Conservation (phyloP, 2,888 invertebrate species). For the Lucinisca nassula region DNA sequence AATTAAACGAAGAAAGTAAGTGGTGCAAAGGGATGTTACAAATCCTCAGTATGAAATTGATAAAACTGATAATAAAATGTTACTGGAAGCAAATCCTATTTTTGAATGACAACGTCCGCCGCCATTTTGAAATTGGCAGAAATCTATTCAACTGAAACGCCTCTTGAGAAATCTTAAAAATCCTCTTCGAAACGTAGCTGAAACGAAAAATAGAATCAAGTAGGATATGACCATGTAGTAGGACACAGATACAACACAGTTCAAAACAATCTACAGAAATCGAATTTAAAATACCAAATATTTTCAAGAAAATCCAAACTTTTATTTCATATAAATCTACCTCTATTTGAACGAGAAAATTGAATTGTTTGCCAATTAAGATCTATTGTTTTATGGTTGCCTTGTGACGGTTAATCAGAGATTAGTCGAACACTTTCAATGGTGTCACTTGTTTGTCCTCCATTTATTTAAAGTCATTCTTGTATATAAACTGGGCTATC, state of each 20-base stretch:
- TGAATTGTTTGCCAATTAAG: slow-evolving; percentile 21
- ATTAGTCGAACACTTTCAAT: neutral
- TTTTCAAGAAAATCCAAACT: too few species aligned
- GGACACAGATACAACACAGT: too few species aligned
- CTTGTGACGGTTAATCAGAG: slow-evolving; percentile 19
- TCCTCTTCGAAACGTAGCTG: neutral
- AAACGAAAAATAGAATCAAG: neutral
- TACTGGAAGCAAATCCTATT: neutral
- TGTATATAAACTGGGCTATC: slow-evolving; percentile 5
- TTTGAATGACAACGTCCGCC: slow-evolving; percentile 46
- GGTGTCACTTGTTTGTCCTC: neutral
- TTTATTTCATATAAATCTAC: neutral
- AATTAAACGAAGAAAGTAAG: too few species aligned
- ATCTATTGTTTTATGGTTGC: slow-evolving; percentile 51
- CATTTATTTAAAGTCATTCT: neutral
- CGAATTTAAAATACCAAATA: too few species aligned
- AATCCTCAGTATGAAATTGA: too few species aligned
- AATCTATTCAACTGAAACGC: neutral
- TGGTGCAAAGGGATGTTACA: too few species aligned
- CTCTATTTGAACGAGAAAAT: neutral
- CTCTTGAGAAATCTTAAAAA: neutral
- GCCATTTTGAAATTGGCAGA: slow-evolving; percentile 55
- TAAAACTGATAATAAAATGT: neutral
- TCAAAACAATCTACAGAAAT: too few species aligned
- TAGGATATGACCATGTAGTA: too few species aligned